phyloP scores from a whole-genome alignment of 2,888 invertebrate species.

The Chydorus sphaericus region DNA sequence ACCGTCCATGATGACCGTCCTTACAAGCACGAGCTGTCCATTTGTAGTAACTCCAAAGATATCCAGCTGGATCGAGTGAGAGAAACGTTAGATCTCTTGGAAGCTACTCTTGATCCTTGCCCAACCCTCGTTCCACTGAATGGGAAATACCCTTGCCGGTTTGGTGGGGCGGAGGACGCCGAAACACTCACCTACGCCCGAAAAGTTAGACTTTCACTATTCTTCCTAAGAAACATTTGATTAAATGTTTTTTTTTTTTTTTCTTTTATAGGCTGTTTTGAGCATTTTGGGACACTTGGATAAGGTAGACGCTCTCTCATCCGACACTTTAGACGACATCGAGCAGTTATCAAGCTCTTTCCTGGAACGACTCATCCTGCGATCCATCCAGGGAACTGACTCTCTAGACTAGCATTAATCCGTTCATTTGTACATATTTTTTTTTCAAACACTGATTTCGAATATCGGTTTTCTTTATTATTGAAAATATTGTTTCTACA shows the following conservation, averaged over 20 bases:
- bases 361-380: not conserved
- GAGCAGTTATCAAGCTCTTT: not conserved
- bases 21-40: conserved; percentile 3
- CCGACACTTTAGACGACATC: not conserved
- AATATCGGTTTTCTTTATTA: too few species aligned
- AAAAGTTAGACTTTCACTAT: not conserved
- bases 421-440: too few species aligned
- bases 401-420: too few species aligned
- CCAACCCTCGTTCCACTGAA: not conserved
- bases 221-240: not conserved
- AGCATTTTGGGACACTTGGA: not conserved
- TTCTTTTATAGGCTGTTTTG: not conserved
- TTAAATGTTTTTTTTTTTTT: not conserved
- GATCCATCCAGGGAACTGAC: too few species aligned
- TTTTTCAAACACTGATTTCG: too few species aligned
- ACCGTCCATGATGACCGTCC: conserved; percentile 6
- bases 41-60: not conserved
- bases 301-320: not conserved
- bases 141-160: not conserved
- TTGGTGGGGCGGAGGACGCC: not conserved
- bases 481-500: too few species aligned
- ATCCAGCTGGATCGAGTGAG: not conserved
- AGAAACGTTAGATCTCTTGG: not conserved
- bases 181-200: not conserved
- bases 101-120: not conserved